phyloP scores from a whole-genome alignment of 2,888 invertebrate genomes.

The Phrixothrix hirtus region DNA sequence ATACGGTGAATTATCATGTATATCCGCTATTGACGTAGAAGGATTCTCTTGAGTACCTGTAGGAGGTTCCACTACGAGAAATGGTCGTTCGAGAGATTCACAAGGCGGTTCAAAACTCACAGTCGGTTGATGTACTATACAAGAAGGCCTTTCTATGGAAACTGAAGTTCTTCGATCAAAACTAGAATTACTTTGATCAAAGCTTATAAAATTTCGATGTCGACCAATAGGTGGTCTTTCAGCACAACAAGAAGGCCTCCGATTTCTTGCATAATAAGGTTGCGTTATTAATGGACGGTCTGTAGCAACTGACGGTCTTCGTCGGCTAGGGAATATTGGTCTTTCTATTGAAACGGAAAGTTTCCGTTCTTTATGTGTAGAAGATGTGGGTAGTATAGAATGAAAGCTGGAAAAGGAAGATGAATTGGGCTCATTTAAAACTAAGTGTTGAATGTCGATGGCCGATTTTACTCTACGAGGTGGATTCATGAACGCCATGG shows the following conservation, averaged over 20 bases:
- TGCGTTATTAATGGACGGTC: constrained; percentile 45
- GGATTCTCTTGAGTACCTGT: constrained; percentile 29
- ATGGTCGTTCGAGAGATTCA: constrained; percentile 34
- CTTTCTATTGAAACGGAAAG: constrained; percentile 45
- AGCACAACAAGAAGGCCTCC: constrained; percentile 52
- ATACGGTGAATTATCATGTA: constrained; percentile 29
- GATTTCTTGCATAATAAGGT: constrained; percentile 39
- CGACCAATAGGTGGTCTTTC: constrained; percentile 39
- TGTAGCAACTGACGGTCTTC: constrained; percentile 49
- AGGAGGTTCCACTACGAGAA: constrained; percentile 34
- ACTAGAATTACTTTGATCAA: constrained; percentile 45
- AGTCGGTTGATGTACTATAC: constrained; percentile 31
- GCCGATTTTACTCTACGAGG: constrained; percentile 82
- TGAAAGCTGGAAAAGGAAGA: constrained; percentile 39
- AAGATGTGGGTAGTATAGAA: constrained; percentile 51
- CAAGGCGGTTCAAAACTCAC: constrained; percentile 34
- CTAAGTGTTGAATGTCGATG: constrained; percentile 78
- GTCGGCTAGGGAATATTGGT: constrained; percentile 34
- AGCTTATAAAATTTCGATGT: constrained; percentile 52
- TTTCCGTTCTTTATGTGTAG: constrained; percentile 40
- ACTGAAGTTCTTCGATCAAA: constrained; percentile 44
- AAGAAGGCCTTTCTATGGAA: constrained; percentile 41
- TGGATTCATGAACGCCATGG: constrained; percentile 68
- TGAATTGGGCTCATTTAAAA: constrained; percentile 51
- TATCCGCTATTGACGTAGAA: constrained; percentile 12